Conservation (phyloP, 2,888 invertebrate genomes). For the Nymphalis urticae region DNA sequence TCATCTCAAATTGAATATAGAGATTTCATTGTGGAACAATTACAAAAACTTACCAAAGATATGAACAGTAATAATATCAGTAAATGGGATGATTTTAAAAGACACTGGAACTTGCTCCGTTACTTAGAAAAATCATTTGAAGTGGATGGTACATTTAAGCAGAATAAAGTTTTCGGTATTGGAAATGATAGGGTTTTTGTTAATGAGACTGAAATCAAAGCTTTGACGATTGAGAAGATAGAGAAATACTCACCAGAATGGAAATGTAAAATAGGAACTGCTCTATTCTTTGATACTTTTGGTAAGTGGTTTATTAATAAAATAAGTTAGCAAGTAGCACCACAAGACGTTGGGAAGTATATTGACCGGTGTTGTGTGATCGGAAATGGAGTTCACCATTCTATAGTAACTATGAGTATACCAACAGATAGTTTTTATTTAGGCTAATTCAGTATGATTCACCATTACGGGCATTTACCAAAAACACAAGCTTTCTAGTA, state of each 20-base stretch:
- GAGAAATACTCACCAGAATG: slow-evolving; percentile 72
- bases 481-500: no score
- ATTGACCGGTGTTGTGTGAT: no score
- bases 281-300: slow-evolving; percentile 80
- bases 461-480: no score
- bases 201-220: slow-evolving; percentile 74
- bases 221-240: slow-evolving; percentile 74
- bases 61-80: slow-evolving; percentile 57
- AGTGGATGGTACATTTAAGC: slow-evolving; percentile 72
- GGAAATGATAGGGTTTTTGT: slow-evolving; percentile 69
- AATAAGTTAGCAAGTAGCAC: neutral
- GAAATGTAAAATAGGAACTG: slow-evolving; percentile 81
- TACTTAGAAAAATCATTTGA: slow-evolving; percentile 77
- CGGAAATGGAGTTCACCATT: no score
- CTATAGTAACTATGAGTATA: no score
- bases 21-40: slow-evolving; percentile 85
- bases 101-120: slow-evolving; percentile 71
- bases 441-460: no score
- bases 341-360: no score
- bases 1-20: slow-evolving; percentile 82
- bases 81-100: slow-evolving; percentile 65
- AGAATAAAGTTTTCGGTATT: slow-evolving; percentile 74
- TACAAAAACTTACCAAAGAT: slow-evolving; percentile 77
- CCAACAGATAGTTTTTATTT: no score
- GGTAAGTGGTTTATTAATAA: slow-evolving; percentile 62